These are phyloP conservation scores for Laticauda laticaudata DNA, from an alignment of 2,113 vertebrate species.

Conservation along the genomic window DNA sequence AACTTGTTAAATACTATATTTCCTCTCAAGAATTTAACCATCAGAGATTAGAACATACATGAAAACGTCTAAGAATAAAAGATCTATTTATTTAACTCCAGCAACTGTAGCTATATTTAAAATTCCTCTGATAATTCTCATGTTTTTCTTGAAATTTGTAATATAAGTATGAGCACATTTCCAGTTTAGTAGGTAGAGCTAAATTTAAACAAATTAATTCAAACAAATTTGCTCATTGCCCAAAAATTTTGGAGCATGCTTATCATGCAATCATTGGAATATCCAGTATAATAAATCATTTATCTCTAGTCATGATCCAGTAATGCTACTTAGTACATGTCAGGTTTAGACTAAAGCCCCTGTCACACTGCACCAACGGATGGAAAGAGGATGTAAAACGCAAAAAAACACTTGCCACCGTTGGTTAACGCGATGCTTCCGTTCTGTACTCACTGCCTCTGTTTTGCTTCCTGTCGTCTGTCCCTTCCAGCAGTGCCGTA, in stretches of 20 bases:
- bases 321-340: neutral
- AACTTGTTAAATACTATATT: constrained; percentile 52
- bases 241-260: constrained; percentile 48
- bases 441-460: too few species aligned
- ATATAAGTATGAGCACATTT: constrained; percentile 54
- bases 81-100: constrained; percentile 36
- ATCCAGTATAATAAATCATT: constrained; percentile 28
- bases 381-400: too few species aligned
- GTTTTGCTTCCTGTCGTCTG: too few species aligned
- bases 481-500: too few species aligned
- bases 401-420: too few species aligned
- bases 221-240: constrained; percentile 28
- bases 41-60: constrained; percentile 40
- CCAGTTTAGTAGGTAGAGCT: constrained; percentile 54
- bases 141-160: constrained; percentile 48
- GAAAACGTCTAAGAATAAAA: constrained; percentile 51
- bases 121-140: constrained; percentile 54
- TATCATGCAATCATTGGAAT: constrained; percentile 24
- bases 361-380: too few species aligned
- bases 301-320: constrained; percentile 31
- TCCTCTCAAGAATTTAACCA: constrained; percentile 55
- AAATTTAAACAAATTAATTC: constrained; percentile 44
- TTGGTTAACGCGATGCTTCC: too few species aligned
- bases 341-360: too few species aligned
- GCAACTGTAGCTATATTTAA: constrained; percentile 54